Conservation (phyloP, 2,797 vertebrate genomes). For the Mus caroli region DNA sequence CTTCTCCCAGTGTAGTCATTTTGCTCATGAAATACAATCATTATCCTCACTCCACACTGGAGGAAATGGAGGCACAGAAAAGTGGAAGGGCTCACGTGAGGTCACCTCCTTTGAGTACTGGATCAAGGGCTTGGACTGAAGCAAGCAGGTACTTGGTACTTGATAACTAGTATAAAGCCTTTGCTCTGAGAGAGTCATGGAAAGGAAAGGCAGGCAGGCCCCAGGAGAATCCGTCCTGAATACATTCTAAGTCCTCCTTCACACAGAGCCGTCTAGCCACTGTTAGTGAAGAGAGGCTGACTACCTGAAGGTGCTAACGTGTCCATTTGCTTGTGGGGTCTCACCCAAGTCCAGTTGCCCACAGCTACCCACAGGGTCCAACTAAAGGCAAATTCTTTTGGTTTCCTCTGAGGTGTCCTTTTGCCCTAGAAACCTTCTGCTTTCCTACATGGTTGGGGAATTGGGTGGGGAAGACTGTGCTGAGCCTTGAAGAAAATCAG, state of each 20-base stretch:
- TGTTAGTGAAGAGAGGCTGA: neutral
- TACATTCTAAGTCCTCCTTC: neutral
- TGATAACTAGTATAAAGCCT: neutral
- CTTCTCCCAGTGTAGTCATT: neutral
- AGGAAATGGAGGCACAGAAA: constrained; percentile 39
- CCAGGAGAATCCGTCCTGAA: neutral
- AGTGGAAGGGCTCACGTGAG: neutral
- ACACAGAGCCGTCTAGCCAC: neutral
- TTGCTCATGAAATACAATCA: neutral
- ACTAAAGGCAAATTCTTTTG: neutral
- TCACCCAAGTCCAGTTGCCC: constrained; percentile 12
- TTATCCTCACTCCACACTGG: neutral
- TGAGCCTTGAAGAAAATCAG: constrained; percentile 10
- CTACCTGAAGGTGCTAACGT: neutral
- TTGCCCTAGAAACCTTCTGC: neutral
- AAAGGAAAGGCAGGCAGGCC: neutral
- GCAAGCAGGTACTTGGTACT: neutral
- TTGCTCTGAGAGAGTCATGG: neutral
- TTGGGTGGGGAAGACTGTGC: neutral
- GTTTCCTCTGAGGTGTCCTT: neutral
- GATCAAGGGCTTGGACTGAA: neutral
- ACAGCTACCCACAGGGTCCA: constrained; percentile 1
- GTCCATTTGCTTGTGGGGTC: neutral
- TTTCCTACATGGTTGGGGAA: neutral
- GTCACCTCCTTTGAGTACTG: neutral